Base-by-base conservation (phyloP, 1,140 invertebrate genomes). In the Archegozetes longisetosus region DNA sequence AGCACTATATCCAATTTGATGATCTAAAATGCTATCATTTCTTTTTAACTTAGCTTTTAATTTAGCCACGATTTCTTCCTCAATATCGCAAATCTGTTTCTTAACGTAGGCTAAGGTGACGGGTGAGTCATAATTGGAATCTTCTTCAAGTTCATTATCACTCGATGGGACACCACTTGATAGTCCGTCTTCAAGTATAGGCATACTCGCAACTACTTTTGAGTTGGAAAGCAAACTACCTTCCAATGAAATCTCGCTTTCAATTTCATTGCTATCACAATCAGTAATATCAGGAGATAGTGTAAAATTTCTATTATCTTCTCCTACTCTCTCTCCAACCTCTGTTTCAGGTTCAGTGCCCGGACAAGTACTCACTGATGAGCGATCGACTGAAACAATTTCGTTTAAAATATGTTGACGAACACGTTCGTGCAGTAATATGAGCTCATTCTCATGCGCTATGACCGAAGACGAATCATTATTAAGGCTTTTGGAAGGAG, bases 241-340 rank as follows among this genome's bases (percentile, higher is more conserved):
- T 56, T 72, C 73, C 51, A 74, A 69, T 3, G 74, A 75, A 3
- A 71, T 66, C 27, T 74, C 72, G 68, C 85, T 88, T 66, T 89
- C 86, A 53, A 89, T 75, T 68, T 90, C 87, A 68, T 87, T 86
- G 65, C 85, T 89, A 70, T 91, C 89, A 72, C 88, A 92, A 67
- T 94, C 90, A n/a, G 89, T 95, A 51, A 87, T 89, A 74, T 94
- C 90, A 1, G 90, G 88, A 25, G 88, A 94, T 4, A 93, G 76
- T 0, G 88, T 90, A 68, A 93, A 92, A 72, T 85, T 84, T 25
- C 82, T 75, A 64, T 79, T 81, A 6, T 9, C 17, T 40, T 40
- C 32, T 40, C 17, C 17, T 9, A 17, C 60, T 53, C 64, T 61
- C 51, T 67, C 65, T 25, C 65, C 80, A 2, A 82, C 78, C n/a